phyloP scores from a whole-genome alignment of 2,113 vertebrate genomes.

The Xyliphius kryptos region DNA sequence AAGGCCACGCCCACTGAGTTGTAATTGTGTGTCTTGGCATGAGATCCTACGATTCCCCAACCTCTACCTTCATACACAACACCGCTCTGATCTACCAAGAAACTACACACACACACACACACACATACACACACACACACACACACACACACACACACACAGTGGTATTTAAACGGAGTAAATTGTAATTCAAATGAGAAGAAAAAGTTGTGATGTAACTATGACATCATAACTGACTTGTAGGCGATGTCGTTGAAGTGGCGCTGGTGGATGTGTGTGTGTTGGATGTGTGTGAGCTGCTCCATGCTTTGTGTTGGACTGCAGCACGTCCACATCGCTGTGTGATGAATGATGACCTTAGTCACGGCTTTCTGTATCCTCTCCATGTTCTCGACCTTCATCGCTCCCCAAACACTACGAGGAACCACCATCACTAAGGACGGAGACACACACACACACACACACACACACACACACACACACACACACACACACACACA shows the following conservation, averaged over 20 bases:
- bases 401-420: neutral
- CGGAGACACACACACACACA: neutral
- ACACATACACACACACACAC: neutral
- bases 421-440: neutral
- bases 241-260: constrained; percentile 65
- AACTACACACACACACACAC: constrained; percentile 46
- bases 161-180: neutral
- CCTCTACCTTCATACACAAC: constrained; percentile 68
- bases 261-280: constrained; percentile 46
- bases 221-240: constrained; percentile 51
- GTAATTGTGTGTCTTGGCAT: constrained; percentile 60
- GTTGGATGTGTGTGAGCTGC: constrained; percentile 48
- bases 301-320: constrained; percentile 27
- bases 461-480: neutral
- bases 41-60: constrained; percentile 63
- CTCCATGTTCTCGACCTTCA: neutral
- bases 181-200: neutral
- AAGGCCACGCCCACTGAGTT: constrained; percentile 68
- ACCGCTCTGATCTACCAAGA: constrained; percentile 65
- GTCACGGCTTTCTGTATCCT: constrained; percentile 5
- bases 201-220: neutral
- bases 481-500: neutral
- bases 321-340: constrained; percentile 40
- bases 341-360: constrained; percentile 58
- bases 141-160: neutral